Evolutionary conservation across 2,113 vertebrate species (phyloP).

Genomic region (Elachura formosa): DNA sequence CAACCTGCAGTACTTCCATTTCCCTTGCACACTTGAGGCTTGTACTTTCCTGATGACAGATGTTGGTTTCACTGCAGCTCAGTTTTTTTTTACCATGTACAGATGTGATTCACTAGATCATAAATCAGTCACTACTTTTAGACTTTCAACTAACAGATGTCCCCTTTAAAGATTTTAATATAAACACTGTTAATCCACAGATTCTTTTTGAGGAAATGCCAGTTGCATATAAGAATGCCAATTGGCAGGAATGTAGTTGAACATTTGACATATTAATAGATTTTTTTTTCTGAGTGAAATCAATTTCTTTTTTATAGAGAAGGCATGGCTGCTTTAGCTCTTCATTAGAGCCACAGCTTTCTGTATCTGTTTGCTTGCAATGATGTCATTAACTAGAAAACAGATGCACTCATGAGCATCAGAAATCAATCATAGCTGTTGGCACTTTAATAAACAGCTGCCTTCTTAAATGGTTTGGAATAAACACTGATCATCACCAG

Average conservation of each 20-base stretch:
- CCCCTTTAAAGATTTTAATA: conserved; percentile 35
- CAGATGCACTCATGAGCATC: conserved; percentile 40
- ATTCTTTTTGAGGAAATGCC: conserved; percentile 29
- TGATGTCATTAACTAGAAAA: conserved; percentile 19
- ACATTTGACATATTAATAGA: conserved; percentile 17
- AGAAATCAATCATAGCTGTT: conserved; percentile 54
- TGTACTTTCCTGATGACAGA: conserved; percentile 7
- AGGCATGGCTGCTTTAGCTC: neutral
- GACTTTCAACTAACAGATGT: conserved; percentile 61
- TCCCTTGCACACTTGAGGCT: fast-evolving
- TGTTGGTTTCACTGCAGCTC: conserved; percentile 2
- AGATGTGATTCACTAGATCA: conserved; percentile 51
- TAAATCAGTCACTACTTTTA: conserved; percentile 48
- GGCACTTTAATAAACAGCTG: conserved; percentile 70
- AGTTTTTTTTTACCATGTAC: neutral
- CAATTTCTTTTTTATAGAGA: neutral
- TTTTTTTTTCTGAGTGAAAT: neutral
- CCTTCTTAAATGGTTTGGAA: conserved; percentile 57
- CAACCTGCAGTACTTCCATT: neutral
- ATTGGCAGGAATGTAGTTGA: neutral
- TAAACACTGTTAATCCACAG: conserved; percentile 18
- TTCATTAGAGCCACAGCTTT: neutral
- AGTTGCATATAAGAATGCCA: conserved; percentile 24
- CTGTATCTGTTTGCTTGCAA: neutral
- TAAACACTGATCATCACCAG: conserved; percentile 43